Evolutionary conservation across 1,140 invertebrate genomes (phyloP).

Genomic region (Sarcophaga bullata): DNA sequence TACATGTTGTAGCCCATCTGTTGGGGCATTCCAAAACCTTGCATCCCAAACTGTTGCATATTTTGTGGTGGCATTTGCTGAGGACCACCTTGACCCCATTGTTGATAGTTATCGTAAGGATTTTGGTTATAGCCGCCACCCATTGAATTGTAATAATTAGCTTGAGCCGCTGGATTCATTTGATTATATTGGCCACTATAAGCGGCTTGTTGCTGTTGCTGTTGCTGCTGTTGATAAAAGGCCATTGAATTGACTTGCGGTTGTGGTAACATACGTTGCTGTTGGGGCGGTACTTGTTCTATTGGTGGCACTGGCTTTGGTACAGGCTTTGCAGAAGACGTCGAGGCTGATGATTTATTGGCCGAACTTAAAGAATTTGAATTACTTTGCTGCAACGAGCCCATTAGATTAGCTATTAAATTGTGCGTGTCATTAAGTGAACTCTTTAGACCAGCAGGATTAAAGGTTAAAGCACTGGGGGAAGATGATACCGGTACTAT

Average conservation of each 20-base stretch:
- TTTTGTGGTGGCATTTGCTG: slow-evolving; percentile 37
- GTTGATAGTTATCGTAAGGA: slow-evolving; percentile 35
- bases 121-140: slow-evolving; percentile 39
- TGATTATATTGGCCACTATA: slow-evolving; percentile 35
- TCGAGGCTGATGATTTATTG: neutral
- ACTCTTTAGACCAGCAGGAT: slow-evolving; percentile 55
- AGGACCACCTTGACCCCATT: slow-evolving; percentile 34
- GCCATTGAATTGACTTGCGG: slow-evolving; percentile 23
- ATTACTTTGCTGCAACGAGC: slow-evolving; percentile 67
- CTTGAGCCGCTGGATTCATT: slow-evolving; percentile 20
- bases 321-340: neutral
- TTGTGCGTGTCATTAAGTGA: slow-evolving; percentile 71
- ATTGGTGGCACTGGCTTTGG: slow-evolving; percentile 21
- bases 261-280: neutral
- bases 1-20: slow-evolving; percentile 54
- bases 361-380: slow-evolving; percentile 42
- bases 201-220: slow-evolving; percentile 42
- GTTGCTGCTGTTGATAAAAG: slow-evolving; percentile 41
- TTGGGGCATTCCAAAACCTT: slow-evolving; percentile 24
- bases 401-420: slow-evolving; percentile 74
- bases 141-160: slow-evolving; percentile 38
- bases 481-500: slow-evolving; percentile 48
- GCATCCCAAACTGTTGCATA: slow-evolving; percentile 43
- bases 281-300: slow-evolving; percentile 35
- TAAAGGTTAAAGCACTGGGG: slow-evolving; percentile 55